Evolutionary conservation across 2,888 invertebrate genomes (phyloP), one percentile per base, ranked within the genome.

Genomic region (Drosophila monieri): DNA sequence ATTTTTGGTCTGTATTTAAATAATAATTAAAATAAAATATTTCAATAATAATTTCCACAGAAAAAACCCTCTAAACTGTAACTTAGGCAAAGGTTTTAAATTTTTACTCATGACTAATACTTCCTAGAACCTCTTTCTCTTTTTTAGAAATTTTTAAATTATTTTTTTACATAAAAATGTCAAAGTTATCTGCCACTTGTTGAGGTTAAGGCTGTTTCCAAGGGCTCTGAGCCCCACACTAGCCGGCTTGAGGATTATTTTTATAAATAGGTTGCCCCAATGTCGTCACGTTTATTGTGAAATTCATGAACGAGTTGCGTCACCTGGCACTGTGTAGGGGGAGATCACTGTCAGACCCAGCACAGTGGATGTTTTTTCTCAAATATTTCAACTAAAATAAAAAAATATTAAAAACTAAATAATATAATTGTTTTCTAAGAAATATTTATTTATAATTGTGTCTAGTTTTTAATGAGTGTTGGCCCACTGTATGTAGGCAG

Each of bases 221-320:
- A 57, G 47, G 44, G 18, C 14, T 14, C 37, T 35, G 44, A 27
- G 60, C 37, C 61, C 61, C 27, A 62, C 46, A 46, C 4, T 1
- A 18, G 43, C 12, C 21, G 43, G 10, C 21, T 21, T 21, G 5
- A 10, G 30, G 27, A 15, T 18, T 18, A 44, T 53, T 54, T 68
- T 27, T 27, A 21, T 30, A 44, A 68, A 53, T 30, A 4, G 21
- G n/a, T n/a, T 14, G n/a, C 41, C 6, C 37, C 10, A 35, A 37
- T 54, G 69, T 54, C 56, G 68, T 64, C 68, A 68, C 10, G 30
- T 10, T 21, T 46, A 37, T 15, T 15, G 64, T 39, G 8, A 30
- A 68, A 44, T 23, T 18, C 35, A 37, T 27, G 44, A 30, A 35
- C 27, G 44, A 10, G 30, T 54, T 68, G 69, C 62, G 69, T 68